Evolutionary conservation across 2,797 vertebrate species (phyloP).

Genomic region (Harpagifer antarcticus): DNA sequence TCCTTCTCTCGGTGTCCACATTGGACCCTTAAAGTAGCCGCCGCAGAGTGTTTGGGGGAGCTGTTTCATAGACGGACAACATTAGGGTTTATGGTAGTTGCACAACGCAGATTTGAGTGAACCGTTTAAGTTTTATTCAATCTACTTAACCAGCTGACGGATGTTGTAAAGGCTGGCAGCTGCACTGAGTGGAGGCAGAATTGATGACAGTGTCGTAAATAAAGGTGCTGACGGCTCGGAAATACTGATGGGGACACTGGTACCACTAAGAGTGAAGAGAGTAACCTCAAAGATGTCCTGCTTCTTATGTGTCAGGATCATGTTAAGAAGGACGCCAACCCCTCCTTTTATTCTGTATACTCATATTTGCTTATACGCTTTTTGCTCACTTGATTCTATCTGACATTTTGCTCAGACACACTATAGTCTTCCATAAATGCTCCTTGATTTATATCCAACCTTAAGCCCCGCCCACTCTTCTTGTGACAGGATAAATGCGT

Average conservation of each 20-base stretch:
- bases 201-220: constrained; percentile 63
- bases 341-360: neutral
- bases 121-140: constrained; percentile 71
- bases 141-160: constrained; percentile 71
- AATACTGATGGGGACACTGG: constrained; percentile 49
- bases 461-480: neutral
- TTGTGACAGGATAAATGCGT: constrained; percentile 17
- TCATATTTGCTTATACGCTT: neutral
- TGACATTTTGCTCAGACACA: constrained; percentile 1
- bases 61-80: constrained; percentile 48
- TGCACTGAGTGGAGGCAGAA: constrained; percentile 43
- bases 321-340: neutral
- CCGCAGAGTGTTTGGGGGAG: constrained; percentile 2
- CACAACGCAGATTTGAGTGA: constrained; percentile 37
- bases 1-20: constrained; percentile 31
- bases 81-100: constrained; percentile 55
- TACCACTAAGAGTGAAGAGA: constrained; percentile 17
- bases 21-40: constrained; percentile 33
- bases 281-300: constrained; percentile 15
- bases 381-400: neutral
- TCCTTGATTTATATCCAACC: constrained; percentile 8
- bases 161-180: constrained; percentile 61
- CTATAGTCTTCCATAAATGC: neutral
- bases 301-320: neutral
- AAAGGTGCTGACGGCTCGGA: constrained; percentile 62